Evolutionary conservation across 2,888 invertebrate genomes (phyloP), one percentile per base, ranked within the genome.

Genomic region (Salpingus planirostris): DNA sequence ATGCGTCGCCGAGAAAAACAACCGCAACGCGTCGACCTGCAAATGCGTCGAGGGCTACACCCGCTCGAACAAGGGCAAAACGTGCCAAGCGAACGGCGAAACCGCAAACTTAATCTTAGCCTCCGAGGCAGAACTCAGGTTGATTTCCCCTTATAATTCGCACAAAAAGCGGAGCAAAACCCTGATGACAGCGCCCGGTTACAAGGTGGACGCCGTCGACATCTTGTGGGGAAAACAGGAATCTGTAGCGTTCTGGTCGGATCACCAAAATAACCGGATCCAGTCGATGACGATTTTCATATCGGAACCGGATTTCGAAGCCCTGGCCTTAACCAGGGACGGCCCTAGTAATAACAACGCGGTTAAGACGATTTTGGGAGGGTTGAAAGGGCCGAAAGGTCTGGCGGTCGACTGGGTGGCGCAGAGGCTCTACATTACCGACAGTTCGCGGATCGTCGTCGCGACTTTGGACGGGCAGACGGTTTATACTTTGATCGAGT

Each of bases 401-500:
- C 66, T 88, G 29, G 79, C 84, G 3, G 68, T 86, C 22, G 86
- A 87, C 64, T 77, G 78, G 76, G 64, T 78, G 10, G 70, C 76
- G 1, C 67, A 69, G 38, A 71, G 78, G 46, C 64, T 87, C 33
- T 88, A 86, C 64, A 76, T 82, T 62, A 74, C 82, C 13, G 78
- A 78, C 53, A 65, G 68, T 26, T 59, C 54, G 30, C 45, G 60
- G 29, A 48, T 75, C 36, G 52, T 69, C 36, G 68, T 67, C 1
- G 55, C 74, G n/a, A 66, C 70, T 31, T 56, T 74, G 31, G 73
- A 75, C 58, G 80, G 78, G 1, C 65, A 68, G 8, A 67, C 67
- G 21, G 66, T 67, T 34, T 68, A 68, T 41, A 73, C 76, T 13
- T 60, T 82, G 28, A 59, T 72, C 44, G 54, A 52, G 11, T 60